phyloP scores from a whole-genome alignment of 1,140 invertebrate species.

The Aporrectodea caliginosa region DNA sequence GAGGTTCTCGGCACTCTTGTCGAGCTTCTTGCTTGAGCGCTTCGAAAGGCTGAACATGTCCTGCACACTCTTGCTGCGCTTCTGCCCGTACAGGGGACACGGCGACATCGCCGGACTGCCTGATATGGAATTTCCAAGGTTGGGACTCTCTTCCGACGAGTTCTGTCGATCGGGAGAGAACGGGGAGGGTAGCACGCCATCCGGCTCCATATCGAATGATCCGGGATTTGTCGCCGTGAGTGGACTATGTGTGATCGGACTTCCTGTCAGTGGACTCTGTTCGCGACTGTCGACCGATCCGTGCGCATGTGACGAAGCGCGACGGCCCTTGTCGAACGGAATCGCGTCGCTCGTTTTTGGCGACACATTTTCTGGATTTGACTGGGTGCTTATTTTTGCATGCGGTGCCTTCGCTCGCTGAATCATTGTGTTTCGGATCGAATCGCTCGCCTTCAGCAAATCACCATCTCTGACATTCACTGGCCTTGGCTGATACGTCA shows the following conservation, averaged over 20 bases:
- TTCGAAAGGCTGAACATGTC: background rate
- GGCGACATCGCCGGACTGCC: background rate
- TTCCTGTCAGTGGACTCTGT: background rate
- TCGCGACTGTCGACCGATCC: background rate
- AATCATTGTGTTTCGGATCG: background rate
- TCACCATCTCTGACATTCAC: constrained; percentile 17
- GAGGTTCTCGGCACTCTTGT: background rate
- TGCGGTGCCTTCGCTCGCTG: constrained; percentile 20
- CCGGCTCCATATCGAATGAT: background rate
- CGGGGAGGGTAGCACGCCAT: background rate
- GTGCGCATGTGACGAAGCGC: background rate
- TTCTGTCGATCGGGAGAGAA: background rate
- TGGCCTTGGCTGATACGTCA: constrained; percentile 7
- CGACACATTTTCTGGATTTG: background rate
- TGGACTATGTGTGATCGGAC: background rate
- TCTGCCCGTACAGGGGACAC: background rate
- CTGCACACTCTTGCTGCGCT: background rate
- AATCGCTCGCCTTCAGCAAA: constrained; percentile 10
- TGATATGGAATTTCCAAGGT: background rate
- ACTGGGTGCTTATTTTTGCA: constrained; percentile 23
- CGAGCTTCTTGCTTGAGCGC: background rate
- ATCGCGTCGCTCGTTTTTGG: background rate
- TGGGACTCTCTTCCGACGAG: background rate
- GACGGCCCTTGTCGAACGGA: background rate
- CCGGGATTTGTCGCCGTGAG: background rate